Evolutionary conservation across 1,140 invertebrate genomes (phyloP).

Genomic region (Heterodera carotae): DNA sequence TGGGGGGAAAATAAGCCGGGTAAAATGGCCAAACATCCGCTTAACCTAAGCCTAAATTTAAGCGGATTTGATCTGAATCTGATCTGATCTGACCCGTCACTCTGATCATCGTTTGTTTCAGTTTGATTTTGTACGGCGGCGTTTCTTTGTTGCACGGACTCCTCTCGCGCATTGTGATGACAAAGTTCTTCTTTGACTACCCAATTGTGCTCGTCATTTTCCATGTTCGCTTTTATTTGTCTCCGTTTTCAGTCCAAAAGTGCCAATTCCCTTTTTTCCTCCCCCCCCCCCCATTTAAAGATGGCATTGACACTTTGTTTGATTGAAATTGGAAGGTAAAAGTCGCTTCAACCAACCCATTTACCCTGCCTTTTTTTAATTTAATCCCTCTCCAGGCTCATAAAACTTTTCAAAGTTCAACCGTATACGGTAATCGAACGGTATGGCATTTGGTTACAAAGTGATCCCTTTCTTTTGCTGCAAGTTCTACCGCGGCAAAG

Average conservation of each 20-base stretch:
- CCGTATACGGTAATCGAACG: conserved; percentile 54
- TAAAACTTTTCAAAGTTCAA: conserved; percentile 56
- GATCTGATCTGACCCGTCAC: too few species aligned
- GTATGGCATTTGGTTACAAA: not conserved
- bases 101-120: conserved; percentile 18
- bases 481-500: conserved; percentile 59
- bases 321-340: conserved; percentile 42
- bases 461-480: not conserved
- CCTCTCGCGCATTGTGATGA: conserved; percentile 50
- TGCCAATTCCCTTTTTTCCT: not conserved
- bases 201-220: conserved; percentile 53
- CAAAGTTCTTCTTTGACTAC: conserved; percentile 54
- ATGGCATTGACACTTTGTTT: conserved; percentile 43
- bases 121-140: conserved; percentile 34
- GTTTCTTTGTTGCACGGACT: conserved; percentile 38
- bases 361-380: not conserved
- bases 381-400: not conserved
- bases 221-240: conserved; percentile 2
- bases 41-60: too few species aligned
- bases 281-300: conserved; percentile 31
- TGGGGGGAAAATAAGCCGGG: too few species aligned
- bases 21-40: too few species aligned
- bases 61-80: too few species aligned
- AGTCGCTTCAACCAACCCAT: not conserved
- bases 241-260: conserved; percentile 5